Percentiles rank a stretch among this genome's conserved stretches.
These are phyloP conservation scores for Panthera tigris DNA, from an alignment of 2,113 vertebrate genomes.

Conservation along the genomic window DNA sequence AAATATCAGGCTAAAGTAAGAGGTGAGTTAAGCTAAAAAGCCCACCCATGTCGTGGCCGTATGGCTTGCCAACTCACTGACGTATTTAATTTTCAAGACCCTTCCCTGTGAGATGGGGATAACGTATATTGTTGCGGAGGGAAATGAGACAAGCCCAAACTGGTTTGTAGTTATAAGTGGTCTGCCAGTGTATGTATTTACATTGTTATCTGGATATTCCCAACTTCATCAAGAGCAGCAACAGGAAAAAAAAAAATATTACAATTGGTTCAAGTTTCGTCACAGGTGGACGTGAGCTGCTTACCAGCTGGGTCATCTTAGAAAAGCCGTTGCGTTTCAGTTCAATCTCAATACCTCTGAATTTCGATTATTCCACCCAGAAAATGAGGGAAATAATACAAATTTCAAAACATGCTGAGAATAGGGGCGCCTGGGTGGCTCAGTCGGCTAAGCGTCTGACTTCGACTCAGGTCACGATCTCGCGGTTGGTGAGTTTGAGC, in stretches of 20 bases:
- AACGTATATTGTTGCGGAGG: rapidly evolving
- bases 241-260: neutral
- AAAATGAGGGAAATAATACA: neutral
- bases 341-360: too few species aligned
- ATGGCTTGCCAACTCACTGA: neutral
- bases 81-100: neutral
- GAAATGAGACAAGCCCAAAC: neutral
- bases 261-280: neutral
- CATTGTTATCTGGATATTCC: too few species aligned
- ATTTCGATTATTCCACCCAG: neutral
- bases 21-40: neutral
- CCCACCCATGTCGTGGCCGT: neutral
- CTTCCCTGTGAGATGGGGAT: neutral
- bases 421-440: too few species aligned
- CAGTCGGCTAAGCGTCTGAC: too few species aligned
- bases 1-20: neutral
- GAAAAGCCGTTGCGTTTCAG: neutral
- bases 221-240: neutral
- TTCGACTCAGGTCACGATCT: too few species aligned
- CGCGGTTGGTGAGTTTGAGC: too few species aligned
- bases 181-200: rapidly evolving
- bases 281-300: neutral
- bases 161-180: neutral
- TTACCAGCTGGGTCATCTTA: neutral
- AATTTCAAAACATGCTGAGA: neutral